These are phyloP conservation scores for Karalla daura DNA, from an alignment of 2,797 vertebrate species.

Conservation along the genomic window DNA sequence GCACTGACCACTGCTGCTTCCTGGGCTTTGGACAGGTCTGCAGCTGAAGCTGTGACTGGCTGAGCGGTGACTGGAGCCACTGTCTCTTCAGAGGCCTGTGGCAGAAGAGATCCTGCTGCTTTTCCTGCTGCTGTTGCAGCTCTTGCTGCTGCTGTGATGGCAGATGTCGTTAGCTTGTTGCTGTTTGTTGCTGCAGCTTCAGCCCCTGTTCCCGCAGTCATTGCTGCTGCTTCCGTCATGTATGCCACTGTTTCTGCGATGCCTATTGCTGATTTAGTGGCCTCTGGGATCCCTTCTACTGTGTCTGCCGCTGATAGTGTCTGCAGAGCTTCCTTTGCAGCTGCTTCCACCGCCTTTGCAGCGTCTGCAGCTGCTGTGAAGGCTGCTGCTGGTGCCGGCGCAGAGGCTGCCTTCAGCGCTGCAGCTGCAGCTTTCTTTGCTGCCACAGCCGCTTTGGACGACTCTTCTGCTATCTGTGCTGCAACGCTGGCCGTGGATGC, in stretches of 20 bases:
- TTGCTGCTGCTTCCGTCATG: neutral
- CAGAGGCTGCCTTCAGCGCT: neutral
- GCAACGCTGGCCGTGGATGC: neutral
- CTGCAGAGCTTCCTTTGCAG: neutral
- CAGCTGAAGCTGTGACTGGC: neutral
- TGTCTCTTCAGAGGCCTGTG: accelerated
- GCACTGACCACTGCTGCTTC: neutral
- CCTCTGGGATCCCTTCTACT: neutral
- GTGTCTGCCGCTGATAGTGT: neutral
- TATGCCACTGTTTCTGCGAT: neutral
- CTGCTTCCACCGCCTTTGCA: neutral
- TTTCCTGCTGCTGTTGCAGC: conserved; percentile 11
- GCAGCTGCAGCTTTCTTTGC: conserved; percentile 9
- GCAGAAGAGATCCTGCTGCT: neutral
- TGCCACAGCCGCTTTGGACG: neutral
- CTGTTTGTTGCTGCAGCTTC: neutral
- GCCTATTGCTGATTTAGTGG: neutral
- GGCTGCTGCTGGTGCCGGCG: neutral
- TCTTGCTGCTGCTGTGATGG: neutral
- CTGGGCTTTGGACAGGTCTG: neutral
- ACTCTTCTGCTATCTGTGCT: neutral
- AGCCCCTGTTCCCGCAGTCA: neutral
- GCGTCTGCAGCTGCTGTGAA: neutral
- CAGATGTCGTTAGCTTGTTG: neutral
- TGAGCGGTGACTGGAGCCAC: accelerated